A percentile compares a stretch with the other conserved stretches of the same genome.
Conservation (phyloP, 1,140 invertebrate species). For the Heliconius hewitsoni region DNA sequence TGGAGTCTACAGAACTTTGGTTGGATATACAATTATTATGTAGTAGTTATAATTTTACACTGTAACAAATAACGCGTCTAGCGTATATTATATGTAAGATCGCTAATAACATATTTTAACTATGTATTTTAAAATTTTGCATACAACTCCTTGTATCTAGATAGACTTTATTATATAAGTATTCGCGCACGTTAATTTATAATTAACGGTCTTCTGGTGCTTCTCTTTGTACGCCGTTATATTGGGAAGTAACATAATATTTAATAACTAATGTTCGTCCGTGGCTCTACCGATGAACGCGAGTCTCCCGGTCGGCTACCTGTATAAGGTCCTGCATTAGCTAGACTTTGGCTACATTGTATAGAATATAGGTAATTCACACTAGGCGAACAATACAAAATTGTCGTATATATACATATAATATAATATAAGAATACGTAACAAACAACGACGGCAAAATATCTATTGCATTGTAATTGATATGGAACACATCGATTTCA, state of each 20-base stretch:
- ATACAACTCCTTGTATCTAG: constrained; percentile 33
- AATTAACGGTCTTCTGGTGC: background rate
- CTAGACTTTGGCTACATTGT: constrained; percentile 50
- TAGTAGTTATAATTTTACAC: constrained; percentile 41
- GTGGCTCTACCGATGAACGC: constrained; percentile 24
- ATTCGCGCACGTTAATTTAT: constrained; percentile 20
- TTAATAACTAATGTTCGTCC: constrained; percentile 18
- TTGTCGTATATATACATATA: constrained; percentile 32
- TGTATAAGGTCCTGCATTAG: constrained; percentile 44
- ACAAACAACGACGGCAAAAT: constrained; percentile 69
- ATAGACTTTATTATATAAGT: constrained; percentile 26
- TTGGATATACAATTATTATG: constrained; percentile 36
- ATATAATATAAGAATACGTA: constrained; percentile 51
- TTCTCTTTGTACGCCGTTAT: constrained; percentile 8
- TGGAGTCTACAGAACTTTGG: constrained; percentile 59
- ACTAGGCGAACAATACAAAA: constrained; percentile 46
- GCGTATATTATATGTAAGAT: constrained; percentile 50
- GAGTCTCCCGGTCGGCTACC: constrained; percentile 40
- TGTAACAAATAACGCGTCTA: constrained; percentile 50
- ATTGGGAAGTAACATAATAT: background rate
- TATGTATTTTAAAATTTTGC: constrained; percentile 28
- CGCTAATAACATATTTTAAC: constrained; percentile 32
- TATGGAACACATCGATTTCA: constrained; percentile 67
- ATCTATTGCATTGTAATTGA: constrained; percentile 70
- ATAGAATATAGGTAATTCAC: constrained; percentile 49